phyloP scores from a whole-genome alignment of 2,888 invertebrate genomes.

The Trilocha varians region DNA sequence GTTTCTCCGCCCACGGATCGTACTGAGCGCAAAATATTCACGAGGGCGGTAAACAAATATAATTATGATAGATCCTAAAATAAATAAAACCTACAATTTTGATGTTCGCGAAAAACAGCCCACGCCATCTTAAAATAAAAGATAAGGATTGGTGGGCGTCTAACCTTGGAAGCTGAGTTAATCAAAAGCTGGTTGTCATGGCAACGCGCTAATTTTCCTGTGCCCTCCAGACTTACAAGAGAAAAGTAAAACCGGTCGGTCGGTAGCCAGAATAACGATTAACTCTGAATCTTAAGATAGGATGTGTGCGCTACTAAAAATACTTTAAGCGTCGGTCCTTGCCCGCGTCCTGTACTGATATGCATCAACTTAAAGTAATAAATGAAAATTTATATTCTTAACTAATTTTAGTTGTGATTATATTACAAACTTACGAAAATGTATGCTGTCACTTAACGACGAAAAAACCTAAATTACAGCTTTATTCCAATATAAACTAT shows the following conservation, averaged over 20 bases:
- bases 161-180: conserved; percentile 15
- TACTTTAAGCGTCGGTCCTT: conserved; percentile 25
- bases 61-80: conserved; percentile 18
- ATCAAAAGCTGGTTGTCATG: conserved; percentile 2
- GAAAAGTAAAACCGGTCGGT: conserved; percentile 50
- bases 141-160: conserved; percentile 14
- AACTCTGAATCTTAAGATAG: conserved; percentile 42
- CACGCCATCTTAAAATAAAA: conserved; percentile 23
- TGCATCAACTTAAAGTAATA: no score
- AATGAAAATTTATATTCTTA: no score
- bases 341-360: conserved; percentile 56
- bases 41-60: conserved; percentile 32
- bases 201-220: conserved; percentile 15
- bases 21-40: conserved; percentile 33
- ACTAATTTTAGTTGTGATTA: no score
- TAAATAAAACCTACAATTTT: conserved; percentile 27
- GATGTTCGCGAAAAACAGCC: conserved; percentile 27
- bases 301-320: conserved; percentile 44
- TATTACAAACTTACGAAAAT: no score
- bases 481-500: no score
- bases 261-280: conserved; percentile 57
- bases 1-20: conserved; percentile 35
- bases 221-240: conserved; percentile 38
- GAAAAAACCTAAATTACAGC: no score
- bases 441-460: no score